Base-by-base conservation (phyloP, 2,888 invertebrate species). In the Drosophila flavopinicola region DNA sequence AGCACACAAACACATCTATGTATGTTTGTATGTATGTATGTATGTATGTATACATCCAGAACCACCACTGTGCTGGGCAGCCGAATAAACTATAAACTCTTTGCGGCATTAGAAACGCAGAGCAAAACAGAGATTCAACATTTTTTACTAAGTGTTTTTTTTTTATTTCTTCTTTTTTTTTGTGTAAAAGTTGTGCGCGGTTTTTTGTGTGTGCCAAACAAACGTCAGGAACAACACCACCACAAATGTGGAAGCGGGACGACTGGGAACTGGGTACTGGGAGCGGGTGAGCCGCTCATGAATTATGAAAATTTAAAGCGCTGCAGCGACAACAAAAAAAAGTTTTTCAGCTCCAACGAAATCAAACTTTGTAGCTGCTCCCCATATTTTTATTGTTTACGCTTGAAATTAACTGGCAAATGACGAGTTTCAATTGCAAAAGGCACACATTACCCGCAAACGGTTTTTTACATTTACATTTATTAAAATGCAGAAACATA, bases 241-340 rank as follows among this genome's bases (percentile, higher is more conserved):
- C 24, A 44, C 23, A 25, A 37, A 6, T n/a, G n/a, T n/a, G n/a
- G n/a, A n/a, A n/a, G n/a, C n/a, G n/a, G n/a, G n/a, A n/a, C n/a
- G n/a, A n/a, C n/a, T n/a, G n/a, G n/a, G n/a, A n/a, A n/a, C n/a
- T n/a, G n/a, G n/a, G n/a, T n/a, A 7, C 37, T 29, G 33, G 5
- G 15, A 15, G 24, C 32, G 38, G 20, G 42, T 10, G 30, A 6
- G 37, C 30, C 25, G 45, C 61, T 74, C 69, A 87, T 87, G 82
- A 85, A 87, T 87, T 82, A 85, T 82, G 82, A 85, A 82, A 82
- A 80, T 77, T 82, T 69, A 75, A 87, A 75, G 70, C 48, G 60
- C 44, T 47, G 32, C 44, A 42, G 17, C 60, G 37, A 58, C n/a
- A 42, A 27, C 23, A 54, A 33, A 23, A 53, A 57, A 54, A 66